phyloP scores from a whole-genome alignment of 2,888 invertebrate genomes.

The Nineta flava region DNA sequence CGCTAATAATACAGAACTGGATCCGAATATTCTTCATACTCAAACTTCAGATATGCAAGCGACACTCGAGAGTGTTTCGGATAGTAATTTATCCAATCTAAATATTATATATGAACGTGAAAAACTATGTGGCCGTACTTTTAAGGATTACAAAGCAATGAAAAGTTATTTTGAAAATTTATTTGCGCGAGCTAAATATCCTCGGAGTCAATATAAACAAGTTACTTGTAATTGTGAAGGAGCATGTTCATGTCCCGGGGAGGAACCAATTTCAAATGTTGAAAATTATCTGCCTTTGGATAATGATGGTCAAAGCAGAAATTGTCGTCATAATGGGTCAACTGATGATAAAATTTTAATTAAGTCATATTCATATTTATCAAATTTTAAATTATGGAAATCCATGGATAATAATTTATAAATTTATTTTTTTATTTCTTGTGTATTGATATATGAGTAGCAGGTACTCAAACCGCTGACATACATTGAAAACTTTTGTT shows the following conservation, averaged over 20 bases:
- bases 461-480: too few species aligned
- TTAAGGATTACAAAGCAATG: constrained; percentile 8
- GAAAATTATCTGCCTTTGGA: not conserved
- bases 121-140: not conserved
- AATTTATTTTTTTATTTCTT: not conserved
- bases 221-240: constrained; percentile 9
- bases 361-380: not conserved
- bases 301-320: not conserved
- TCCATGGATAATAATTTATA: not conserved
- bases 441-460: too few species aligned
- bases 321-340: not conserved
- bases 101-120: constrained; percentile 5
- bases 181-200: constrained; percentile 4
- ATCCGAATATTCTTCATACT: not conserved
- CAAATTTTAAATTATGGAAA: constrained; percentile 1
- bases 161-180: constrained; percentile 8
- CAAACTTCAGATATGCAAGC: not conserved
- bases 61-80: constrained; percentile 8
- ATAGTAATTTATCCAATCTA: constrained; percentile 9
- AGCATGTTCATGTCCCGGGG: constrained; percentile 6
- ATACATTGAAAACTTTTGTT: too few species aligned
- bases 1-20: not conserved
- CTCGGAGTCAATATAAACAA: not conserved
- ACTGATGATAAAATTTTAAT: not conserved
- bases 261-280: not conserved